Conservation (phyloP, 2,113 vertebrate species). For the Felis catus region DNA sequence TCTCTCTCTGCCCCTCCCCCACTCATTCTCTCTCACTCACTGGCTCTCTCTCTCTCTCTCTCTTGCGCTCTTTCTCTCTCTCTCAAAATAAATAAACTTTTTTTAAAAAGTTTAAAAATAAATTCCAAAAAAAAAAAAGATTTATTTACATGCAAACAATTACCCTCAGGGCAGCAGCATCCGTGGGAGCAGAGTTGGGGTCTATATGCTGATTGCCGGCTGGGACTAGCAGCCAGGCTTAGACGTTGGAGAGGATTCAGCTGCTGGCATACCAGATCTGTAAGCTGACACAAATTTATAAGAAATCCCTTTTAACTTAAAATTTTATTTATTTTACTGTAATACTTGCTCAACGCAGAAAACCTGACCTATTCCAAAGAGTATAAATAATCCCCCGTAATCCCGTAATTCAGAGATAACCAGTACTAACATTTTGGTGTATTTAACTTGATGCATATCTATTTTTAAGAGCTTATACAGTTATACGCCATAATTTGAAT, state of each 20-base stretch:
- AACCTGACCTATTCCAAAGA: neutral
- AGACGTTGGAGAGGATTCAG: neutral
- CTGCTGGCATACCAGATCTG: neutral
- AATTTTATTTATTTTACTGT: neutral
- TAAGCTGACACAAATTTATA: neutral
- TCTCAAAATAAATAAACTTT: no score
- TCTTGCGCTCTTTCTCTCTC: no score
- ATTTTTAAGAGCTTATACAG: neutral
- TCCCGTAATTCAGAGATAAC: neutral
- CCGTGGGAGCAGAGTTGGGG: neutral
- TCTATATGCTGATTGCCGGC: neutral
- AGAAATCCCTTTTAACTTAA: neutral
- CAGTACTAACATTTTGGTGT: neutral
- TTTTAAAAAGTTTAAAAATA: no score
- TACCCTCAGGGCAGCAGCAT: neutral
- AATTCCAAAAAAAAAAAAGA: no score
- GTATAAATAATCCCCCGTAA: neutral
- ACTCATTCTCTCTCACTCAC: no score
- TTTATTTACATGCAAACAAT: neutral
- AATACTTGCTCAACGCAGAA: neutral
- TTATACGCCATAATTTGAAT: neutral
- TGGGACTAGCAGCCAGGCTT: neutral
- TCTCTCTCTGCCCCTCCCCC: no score
- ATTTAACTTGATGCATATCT: neutral
- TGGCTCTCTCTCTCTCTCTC: no score